Base-by-base conservation (phyloP, 1,140 invertebrate species). In the Bombus haemorrhoidalis region DNA sequence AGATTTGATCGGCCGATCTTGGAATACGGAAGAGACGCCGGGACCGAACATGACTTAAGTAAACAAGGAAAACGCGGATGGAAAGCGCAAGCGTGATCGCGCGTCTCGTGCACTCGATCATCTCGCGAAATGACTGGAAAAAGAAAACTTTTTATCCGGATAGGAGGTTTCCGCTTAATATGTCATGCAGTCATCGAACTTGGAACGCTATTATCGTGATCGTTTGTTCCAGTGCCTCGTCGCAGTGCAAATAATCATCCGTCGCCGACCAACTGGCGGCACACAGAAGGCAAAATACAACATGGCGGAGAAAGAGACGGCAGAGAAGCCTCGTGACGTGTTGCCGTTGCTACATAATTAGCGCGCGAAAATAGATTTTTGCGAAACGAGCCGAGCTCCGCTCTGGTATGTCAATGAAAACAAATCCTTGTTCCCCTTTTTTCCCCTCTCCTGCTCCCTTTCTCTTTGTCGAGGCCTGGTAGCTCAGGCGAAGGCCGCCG, bases 331-430 rank as follows among this genome's bases (percentile, higher is more conserved):
- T 53, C 73, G 68, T 57, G 37, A 22, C 64, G 68, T 22, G 62
- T 68, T 72, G 28, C 62, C 59, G 62, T 22, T 80, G 66, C 22
- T 59, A 82, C 66, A 66, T 78, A 88, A 90, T 90, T 90, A 81
- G 88, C 80, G 85, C 81, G 82, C 76, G 83, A 90, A 85, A 90
- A 90, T 90, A 91, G 80, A 88, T 83, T 88, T 91, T 90, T 89
- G 79, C 89, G 87, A 89, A 91, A 91, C 80, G 47, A 80, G 71
- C 77, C 76, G 78, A 39, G 69, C 84, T 64, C 71, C 73, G 77
- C 75, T 87, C 82, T 85, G 88, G 85, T 85, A 87, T 87, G 88
- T 90, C 88, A 90, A 87, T 85, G 75, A 83, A 87, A 81, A 90
- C 86, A 89, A 85, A 90, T 89, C 86, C 88, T 87, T 90, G 86